Conservation (phyloP, 2,888 invertebrate species). For the Caenorhabditis auriculariae region DNA sequence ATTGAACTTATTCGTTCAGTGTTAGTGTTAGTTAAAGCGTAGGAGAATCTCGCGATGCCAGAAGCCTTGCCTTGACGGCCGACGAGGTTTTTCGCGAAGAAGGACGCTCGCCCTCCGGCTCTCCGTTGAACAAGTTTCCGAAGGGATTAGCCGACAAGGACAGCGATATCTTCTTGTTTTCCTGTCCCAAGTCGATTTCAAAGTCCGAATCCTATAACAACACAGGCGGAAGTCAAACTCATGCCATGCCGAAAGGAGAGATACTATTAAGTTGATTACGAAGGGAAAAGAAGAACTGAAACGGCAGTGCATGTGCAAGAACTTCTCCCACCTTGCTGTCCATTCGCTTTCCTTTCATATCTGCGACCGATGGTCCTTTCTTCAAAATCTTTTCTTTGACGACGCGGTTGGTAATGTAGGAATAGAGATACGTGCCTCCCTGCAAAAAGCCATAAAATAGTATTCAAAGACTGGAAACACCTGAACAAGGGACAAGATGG, state of each 20-base stretch:
- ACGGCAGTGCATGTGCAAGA: not conserved
- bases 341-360: slow-evolving; percentile 14
- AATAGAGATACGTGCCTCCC: slow-evolving; percentile 56
- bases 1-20: no score
- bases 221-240: slow-evolving; percentile 5
- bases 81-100: no score
- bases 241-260: slow-evolving; percentile 1
- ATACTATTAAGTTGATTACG: no score
- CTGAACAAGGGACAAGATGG: slow-evolving; percentile 61
- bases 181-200: slow-evolving; percentile 18
- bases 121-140: slow-evolving; percentile 38
- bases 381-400: slow-evolving; percentile 45
- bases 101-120: no score
- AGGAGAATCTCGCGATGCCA: no score
- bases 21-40: no score
- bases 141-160: slow-evolving; percentile 51
- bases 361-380: slow-evolving; percentile 17
- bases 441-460: slow-evolving; percentile 26
- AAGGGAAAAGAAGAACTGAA: not conserved
- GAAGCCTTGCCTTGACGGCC: no score
- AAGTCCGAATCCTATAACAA: slow-evolving; percentile 10
- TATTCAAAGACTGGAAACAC: no score
- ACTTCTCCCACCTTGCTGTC: slow-evolving; percentile 1
- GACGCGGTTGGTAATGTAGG: slow-evolving; percentile 47
- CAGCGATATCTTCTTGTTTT: slow-evolving; percentile 32